Base-by-base conservation (phyloP, 2,797 vertebrate species). In the Pangasius macronema region DNA sequence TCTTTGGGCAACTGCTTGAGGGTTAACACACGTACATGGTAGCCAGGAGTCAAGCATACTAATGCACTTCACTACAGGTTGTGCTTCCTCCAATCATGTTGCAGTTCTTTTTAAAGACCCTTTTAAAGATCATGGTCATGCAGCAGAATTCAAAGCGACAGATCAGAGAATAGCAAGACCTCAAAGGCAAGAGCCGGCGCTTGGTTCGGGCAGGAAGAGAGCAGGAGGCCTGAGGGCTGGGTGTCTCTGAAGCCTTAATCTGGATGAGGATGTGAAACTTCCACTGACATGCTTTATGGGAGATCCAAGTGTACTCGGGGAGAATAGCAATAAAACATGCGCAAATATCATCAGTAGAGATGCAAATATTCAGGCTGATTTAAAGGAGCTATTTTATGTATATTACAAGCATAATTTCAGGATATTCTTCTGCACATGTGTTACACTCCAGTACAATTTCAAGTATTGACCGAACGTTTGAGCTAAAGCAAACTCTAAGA, bases 111-210 rank as follows among this genome's bases (percentile, higher is more conserved):
- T 85, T 87, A 90, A 88, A 84, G 84, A 79, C 85, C 82, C 82
- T 89, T 90, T 93, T 95, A 93, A 92, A 92, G 88, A 94, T 95
- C 93, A 92, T 91, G 89, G 93, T 95, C 94, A 94, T 94, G 94
- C 93, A 92, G 86, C 86, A 91, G 87, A 92, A 95, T 94, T 91
- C 91, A 93, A 93, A 91, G 91, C 92, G 95, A 95, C 94, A 94
- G 93, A 91, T 85, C 89, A 88, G 93, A 94, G 93, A 95, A 95
- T 94, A 90, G 92, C 76, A 87, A 73, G 88, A 84, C 84, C 88
- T 90, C 92, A 92, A 90, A 88, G 87, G 75, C 82, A 91, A 87
- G 83, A 86, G 86, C 81, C 65, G 46, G 75, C 82, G 75, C 84
- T 84, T 27, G 77, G 86, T 61, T 67, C 14, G 39, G 59, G 88